Evolutionary conservation across 1,140 invertebrate species (phyloP).

Genomic region (Dryas iulia): DNA sequence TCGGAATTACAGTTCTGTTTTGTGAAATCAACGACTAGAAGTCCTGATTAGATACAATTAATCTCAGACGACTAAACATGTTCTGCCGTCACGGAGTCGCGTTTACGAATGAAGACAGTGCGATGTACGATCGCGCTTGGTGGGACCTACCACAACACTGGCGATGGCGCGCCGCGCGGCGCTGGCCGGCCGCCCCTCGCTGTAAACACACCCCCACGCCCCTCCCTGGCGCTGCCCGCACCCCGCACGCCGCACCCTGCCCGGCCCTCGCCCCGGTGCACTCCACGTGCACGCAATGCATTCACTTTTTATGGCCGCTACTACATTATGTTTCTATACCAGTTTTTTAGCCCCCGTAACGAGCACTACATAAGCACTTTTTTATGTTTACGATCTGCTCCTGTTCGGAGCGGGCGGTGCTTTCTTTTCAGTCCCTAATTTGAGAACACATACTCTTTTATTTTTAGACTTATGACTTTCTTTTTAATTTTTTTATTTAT

Average conservation of each 20-base stretch:
- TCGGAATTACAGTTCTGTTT: conserved; percentile 9
- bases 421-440: conserved; percentile 67
- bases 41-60: neutral
- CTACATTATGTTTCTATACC: conserved; percentile 73
- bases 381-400: conserved; percentile 72
- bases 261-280: conserved; percentile 48
- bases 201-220: conserved; percentile 72
- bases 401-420: conserved; percentile 54
- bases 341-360: conserved; percentile 66
- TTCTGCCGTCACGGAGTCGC: conserved; percentile 57
- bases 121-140: conserved; percentile 56
- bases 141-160: conserved; percentile 81
- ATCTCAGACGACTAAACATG: conserved; percentile 43
- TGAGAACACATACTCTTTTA: conserved; percentile 42
- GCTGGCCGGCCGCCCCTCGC: conserved; percentile 68
- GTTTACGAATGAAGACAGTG: conserved; percentile 53
- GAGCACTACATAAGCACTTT: conserved; percentile 74
- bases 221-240: conserved; percentile 42
- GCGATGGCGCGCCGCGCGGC: conserved; percentile 40
- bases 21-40: neutral
- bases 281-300: conserved; percentile 75
- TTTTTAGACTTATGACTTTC: neutral
- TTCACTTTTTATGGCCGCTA: conserved; percentile 74
- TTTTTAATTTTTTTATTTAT: neutral
- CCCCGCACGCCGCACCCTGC: conserved; percentile 21